Conservation (phyloP, 2,797 vertebrate species). For the Amniataba percoides region DNA sequence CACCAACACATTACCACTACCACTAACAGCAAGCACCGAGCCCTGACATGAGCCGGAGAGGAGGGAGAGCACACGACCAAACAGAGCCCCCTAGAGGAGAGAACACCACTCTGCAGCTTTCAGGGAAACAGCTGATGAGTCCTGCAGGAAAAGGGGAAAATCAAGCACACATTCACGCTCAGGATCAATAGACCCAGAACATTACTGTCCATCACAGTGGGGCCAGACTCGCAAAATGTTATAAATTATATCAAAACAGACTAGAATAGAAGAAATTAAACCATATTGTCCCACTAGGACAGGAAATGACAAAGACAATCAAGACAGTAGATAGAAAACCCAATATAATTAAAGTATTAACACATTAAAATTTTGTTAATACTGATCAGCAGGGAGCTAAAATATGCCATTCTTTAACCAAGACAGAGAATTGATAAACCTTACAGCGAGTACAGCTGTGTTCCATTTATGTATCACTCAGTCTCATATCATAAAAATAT, state of each 20-base stretch:
- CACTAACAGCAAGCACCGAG: conserved; percentile 5
- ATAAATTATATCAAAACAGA: too few species aligned
- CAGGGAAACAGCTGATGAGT: background rate
- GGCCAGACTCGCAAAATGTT: too few species aligned
- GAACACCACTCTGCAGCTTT: conserved; percentile 36
- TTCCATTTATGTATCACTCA: too few species aligned
- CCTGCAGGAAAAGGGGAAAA: conserved; percentile 7
- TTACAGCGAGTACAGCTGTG: too few species aligned
- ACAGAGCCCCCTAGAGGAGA: conserved; percentile 73
- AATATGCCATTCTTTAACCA: too few species aligned
- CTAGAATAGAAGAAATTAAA: background rate
- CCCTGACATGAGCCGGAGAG: conserved; percentile 1
- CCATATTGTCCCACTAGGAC: background rate
- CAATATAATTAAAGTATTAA: background rate
- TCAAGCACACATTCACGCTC: background rate
- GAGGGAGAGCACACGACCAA: conserved; percentile 39
- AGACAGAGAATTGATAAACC: too few species aligned
- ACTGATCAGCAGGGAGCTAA: background rate
- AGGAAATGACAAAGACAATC: too few species aligned
- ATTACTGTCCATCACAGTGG: too few species aligned
- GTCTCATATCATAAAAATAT: too few species aligned
- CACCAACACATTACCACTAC: conserved; percentile 8
- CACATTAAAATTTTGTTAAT: background rate
- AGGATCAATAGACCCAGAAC: background rate
- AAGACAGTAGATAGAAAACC: background rate